Evolutionary conservation across 1,140 invertebrate genomes (phyloP).

Genomic region (Drosophila yakuba): DNA sequence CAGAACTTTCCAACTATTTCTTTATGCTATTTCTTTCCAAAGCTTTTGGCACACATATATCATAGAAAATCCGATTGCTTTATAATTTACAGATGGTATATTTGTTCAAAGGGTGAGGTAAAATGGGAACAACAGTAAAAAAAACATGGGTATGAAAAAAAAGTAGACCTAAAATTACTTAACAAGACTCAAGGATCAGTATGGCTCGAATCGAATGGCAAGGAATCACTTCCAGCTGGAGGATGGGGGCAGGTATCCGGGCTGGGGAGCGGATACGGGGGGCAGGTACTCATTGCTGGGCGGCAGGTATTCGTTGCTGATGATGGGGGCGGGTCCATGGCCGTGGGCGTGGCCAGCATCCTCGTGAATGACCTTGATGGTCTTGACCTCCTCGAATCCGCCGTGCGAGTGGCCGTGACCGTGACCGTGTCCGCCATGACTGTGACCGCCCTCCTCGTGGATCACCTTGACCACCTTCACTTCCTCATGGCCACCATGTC

Average conservation of each 20-base stretch:
- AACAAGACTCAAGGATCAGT: slow-evolving; percentile 59
- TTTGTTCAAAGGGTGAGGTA: slow-evolving; percentile 22
- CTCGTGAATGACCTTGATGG: slow-evolving; percentile 73
- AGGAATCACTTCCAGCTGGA: slow-evolving; percentile 63
- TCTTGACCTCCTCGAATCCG: slow-evolving; percentile 57
- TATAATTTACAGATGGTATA: slow-evolving; percentile 48
- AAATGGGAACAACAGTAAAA: slow-evolving; percentile 60
- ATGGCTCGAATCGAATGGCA: slow-evolving; percentile 54
- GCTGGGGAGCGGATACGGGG: slow-evolving; percentile 42
- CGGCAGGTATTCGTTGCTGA: slow-evolving; percentile 57
- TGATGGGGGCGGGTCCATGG: slow-evolving; percentile 22
- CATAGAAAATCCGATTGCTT: background rate
- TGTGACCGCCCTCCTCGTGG: slow-evolving; percentile 64
- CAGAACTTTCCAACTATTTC: background rate
- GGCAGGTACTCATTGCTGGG: slow-evolving; percentile 63
- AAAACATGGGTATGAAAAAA: slow-evolving; percentile 61
- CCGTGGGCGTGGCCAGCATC: slow-evolving; percentile 40
- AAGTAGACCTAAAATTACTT: slow-evolving; percentile 69
- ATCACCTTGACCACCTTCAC: slow-evolving; percentile 77
- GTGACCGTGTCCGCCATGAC: background rate
- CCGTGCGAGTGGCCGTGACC: slow-evolving; percentile 38
- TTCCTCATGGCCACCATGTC: slow-evolving; percentile 44
- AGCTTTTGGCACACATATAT: background rate
- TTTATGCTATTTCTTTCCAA: no score
- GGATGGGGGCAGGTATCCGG: slow-evolving; percentile 68